Evolutionary conservation across 2,797 vertebrate genomes (phyloP).

Genomic region (Sebastes aleutianus): DNA sequence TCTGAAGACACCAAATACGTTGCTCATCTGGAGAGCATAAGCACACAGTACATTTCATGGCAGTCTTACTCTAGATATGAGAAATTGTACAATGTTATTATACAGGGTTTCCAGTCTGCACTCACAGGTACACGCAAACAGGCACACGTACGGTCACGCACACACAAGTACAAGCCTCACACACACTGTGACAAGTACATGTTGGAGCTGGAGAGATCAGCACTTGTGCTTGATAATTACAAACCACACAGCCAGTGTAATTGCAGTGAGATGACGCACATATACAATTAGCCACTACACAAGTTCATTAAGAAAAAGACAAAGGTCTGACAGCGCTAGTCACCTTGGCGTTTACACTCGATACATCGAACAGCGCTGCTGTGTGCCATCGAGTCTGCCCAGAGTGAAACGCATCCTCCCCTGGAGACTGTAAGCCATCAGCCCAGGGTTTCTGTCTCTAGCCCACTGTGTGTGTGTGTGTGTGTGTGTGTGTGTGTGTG

Average conservation of each 20-base stretch:
- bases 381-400: slow-evolving; percentile 30
- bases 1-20: background rate
- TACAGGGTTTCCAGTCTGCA: background rate
- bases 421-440: slow-evolving; percentile 18
- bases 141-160: background rate
- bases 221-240: slow-evolving; percentile 41
- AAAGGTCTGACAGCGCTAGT: slow-evolving; percentile 29
- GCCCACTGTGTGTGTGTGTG: background rate
- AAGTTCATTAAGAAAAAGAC: slow-evolving; percentile 53
- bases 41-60: background rate
- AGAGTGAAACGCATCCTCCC: slow-evolving; percentile 44
- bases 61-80: background rate
- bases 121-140: background rate
- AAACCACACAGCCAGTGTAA: slow-evolving; percentile 27
- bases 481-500: slow-evolving; percentile 4
- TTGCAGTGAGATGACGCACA: slow-evolving; percentile 26
- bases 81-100: background rate
- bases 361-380: slow-evolving; percentile 22
- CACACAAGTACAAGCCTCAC: background rate
- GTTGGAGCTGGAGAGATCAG: slow-evolving; percentile 15
- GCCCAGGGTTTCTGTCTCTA: slow-evolving; percentile 20
- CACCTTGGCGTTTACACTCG: slow-evolving; percentile 38
- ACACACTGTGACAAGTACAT: background rate
- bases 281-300: slow-evolving; percentile 40
- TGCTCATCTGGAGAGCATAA: background rate